Evolutionary conservation across 35 echinoderm and acorn worm genomes (phyloP).

Genomic region (Amphiura filiformis): DNA sequence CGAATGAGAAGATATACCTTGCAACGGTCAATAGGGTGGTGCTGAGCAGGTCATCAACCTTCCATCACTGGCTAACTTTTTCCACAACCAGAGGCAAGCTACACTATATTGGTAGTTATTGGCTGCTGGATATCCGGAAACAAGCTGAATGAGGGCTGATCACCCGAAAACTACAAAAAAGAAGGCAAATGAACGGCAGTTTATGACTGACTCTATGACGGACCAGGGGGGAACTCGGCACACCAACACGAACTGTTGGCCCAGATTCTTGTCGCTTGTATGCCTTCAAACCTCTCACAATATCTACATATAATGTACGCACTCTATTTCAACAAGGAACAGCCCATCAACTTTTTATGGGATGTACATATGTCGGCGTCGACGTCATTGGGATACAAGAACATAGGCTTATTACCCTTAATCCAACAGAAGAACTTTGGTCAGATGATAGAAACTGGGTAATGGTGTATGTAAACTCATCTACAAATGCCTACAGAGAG

Average conservation of each 20-base stretch:
- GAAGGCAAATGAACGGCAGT: too few species aligned
- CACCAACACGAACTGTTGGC: constrained; percentile 7
- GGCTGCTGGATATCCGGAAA: too few species aligned
- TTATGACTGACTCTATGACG: too few species aligned
- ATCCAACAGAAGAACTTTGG: constrained; percentile 21
- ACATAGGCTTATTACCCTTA: constrained; percentile 18
- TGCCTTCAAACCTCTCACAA: constrained; percentile 45
- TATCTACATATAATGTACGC: constrained; percentile 40
- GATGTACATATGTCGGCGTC: constrained; percentile 13
- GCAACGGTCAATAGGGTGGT: too few species aligned
- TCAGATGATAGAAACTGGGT: constrained; percentile 51
- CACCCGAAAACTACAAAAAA: too few species aligned
- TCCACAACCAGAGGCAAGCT: too few species aligned
- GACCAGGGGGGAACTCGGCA: background rate
- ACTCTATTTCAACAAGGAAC: constrained; percentile 34
- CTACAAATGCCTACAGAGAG: constrained; percentile 33
- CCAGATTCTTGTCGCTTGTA: constrained; percentile 16
- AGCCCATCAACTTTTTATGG: constrained; percentile 32
- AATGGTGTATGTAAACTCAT: constrained; percentile 23
- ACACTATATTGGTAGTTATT: too few species aligned
- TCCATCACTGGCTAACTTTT: too few species aligned
- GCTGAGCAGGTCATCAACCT: too few species aligned
- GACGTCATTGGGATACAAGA: constrained; percentile 41
- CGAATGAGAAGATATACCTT: too few species aligned
- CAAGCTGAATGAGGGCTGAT: too few species aligned